phyloP scores from a whole-genome alignment of 2,888 invertebrate species.

The Pristionchus japonicus region DNA sequence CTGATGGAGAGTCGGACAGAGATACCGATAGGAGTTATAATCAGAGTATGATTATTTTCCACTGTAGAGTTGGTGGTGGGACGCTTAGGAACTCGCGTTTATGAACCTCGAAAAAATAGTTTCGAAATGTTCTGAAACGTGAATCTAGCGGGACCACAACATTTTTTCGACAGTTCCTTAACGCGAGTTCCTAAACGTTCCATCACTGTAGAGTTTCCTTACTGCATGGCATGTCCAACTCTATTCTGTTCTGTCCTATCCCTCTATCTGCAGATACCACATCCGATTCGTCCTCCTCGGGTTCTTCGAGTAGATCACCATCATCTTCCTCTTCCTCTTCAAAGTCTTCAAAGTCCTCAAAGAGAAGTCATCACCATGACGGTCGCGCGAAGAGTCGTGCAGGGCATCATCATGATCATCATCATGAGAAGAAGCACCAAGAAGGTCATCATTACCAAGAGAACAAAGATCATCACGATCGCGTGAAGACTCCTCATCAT shows the following conservation, averaged over 20 bases:
- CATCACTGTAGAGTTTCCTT: background rate
- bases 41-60: background rate
- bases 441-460: background rate
- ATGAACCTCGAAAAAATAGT: too few species aligned
- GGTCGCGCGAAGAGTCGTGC: background rate
- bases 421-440: background rate
- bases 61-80: too few species aligned
- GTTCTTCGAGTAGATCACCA: background rate
- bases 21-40: conserved; percentile 37
- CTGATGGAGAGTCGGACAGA: conserved; percentile 6
- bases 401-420: background rate
- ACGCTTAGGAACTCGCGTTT: too few species aligned
- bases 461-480: background rate
- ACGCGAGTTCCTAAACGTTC: too few species aligned
- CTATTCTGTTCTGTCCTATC: background rate
- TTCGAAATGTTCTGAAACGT: too few species aligned
- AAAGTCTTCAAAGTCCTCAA: background rate
- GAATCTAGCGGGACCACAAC: too few species aligned
- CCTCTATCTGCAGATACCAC: background rate
- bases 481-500: too few species aligned
- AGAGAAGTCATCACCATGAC: background rate
- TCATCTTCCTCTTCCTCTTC: background rate
- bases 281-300: background rate
- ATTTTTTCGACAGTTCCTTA: too few species aligned
- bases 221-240: background rate